Conservation (phyloP, 2,113 vertebrate species). For the Carassius auratus region DNA sequence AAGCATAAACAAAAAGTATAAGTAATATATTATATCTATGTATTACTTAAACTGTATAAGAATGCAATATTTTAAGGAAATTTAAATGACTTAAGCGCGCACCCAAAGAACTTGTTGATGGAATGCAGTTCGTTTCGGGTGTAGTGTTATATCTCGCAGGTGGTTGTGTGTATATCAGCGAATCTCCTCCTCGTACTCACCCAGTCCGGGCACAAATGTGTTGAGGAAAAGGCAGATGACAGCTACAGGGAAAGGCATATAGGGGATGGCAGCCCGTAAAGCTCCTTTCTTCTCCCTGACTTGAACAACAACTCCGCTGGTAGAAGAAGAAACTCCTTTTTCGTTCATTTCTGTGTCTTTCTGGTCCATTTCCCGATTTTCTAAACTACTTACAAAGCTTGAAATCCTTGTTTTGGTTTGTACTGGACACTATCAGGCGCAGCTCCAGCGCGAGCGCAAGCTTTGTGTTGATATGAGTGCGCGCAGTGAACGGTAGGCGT, state of each 20-base stretch:
- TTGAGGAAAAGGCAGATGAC: conserved; percentile 96
- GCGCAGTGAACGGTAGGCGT: conserved; percentile 41
- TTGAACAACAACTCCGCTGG: conserved; percentile 92
- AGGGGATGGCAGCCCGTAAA: conserved; percentile 92
- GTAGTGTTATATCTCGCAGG: neutral
- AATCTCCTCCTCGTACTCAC: conserved; percentile 74
- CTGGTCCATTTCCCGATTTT: conserved; percentile 64
- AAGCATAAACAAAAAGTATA: neutral
- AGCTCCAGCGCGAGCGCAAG: neutral
- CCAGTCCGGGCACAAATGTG: conserved; percentile 94
- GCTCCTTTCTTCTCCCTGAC: conserved; percentile 95
- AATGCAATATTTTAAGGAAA: neutral
- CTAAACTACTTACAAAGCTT: neutral
- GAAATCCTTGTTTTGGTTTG: conserved; percentile 16
- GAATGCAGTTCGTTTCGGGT: neutral
- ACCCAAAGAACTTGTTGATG: conserved; percentile 4
- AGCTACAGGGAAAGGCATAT: conserved; percentile 94
- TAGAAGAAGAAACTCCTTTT: conserved; percentile 70
- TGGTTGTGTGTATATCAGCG: no score
- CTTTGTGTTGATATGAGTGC: conserved; percentile 28
- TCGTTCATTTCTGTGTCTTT: conserved; percentile 66
- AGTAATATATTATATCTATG: no score
- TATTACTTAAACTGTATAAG: neutral
- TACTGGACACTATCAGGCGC: neutral
- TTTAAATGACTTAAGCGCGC: neutral